Evolutionary conservation across 2,797 vertebrate genomes (phyloP).

Genomic region (Tolypeutes matacus): DNA sequence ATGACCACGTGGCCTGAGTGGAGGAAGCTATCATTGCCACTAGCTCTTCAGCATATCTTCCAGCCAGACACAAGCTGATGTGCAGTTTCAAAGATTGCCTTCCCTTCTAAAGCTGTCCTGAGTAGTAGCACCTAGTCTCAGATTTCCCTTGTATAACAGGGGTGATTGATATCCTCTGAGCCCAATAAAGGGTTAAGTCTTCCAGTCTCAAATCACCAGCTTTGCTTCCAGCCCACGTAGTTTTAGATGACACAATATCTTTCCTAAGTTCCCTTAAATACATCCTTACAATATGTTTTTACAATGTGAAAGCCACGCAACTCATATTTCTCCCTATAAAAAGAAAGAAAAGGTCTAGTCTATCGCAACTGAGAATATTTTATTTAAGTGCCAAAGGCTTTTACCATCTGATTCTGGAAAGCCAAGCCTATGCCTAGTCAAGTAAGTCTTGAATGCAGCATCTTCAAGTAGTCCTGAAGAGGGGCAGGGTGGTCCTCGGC

Average conservation of each 20-base stretch:
- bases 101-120: not conserved
- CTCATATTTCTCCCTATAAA: not conserved
- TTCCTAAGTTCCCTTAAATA: slow-evolving; percentile 24
- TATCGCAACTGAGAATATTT: slow-evolving; percentile 36
- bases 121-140: not conserved
- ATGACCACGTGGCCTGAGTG: not conserved
- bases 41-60: not conserved
- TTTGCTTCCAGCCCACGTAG: not conserved
- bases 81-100: not conserved
- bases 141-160: slow-evolving; percentile 11
- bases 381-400: not conserved
- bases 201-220: not conserved
- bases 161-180: not conserved
- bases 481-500: too few species aligned
- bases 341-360: not conserved
- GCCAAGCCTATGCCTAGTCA: not conserved
- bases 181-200: not conserved
- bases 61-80: not conserved
- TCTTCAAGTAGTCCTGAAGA: too few species aligned
- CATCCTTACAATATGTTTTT: not conserved
- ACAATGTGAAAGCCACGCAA: not conserved
- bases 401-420: slow-evolving; percentile 7
- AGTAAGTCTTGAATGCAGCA: too few species aligned
- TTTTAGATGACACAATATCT: not conserved
- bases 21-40: not conserved